A percentile compares a stretch with the other conserved stretches of the same genome.
These are phyloP conservation scores for Anolis carolinensis DNA, from an alignment of 2,113 vertebrate species.

Conservation along the genomic window DNA sequence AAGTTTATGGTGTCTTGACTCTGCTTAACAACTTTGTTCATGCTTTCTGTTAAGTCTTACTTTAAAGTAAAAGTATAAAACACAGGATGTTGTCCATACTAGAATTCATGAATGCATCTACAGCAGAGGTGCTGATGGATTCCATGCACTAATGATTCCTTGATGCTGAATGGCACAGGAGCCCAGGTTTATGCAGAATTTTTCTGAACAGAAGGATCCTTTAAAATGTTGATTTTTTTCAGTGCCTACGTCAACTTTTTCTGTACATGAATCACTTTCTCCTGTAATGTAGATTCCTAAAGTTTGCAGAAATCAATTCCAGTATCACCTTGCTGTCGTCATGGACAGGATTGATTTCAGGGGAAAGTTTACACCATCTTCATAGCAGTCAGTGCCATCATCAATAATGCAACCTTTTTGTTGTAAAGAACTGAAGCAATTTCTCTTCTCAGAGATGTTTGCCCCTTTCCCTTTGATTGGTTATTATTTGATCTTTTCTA, in stretches of 20 bases:
- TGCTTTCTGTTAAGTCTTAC: too few relatives aligned
- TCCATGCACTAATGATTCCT: background rate
- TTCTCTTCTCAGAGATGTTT: conserved; percentile 8
- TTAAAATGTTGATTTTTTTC: background rate
- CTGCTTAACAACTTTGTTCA: too few relatives aligned
- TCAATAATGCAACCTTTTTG: conserved; percentile 13
- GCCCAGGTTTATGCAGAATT: background rate
- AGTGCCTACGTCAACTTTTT: background rate
- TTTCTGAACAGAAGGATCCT: background rate
- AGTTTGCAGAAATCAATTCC: conserved; percentile 56
- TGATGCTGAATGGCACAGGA: background rate
- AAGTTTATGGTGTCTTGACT: too few relatives aligned
- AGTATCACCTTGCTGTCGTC: conserved; percentile 48
- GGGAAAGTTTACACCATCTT: conserved; percentile 57
- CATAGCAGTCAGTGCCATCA: conserved; percentile 47
- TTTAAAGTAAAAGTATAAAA: too few relatives aligned
- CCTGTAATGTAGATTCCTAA: conserved; percentile 17
- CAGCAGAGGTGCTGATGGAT: background rate
- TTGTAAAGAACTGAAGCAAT: conserved; percentile 10
- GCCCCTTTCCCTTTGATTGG: background rate
- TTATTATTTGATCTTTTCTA: conserved; percentile 25
- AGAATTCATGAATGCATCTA: background rate
- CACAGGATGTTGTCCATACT: too few relatives aligned
- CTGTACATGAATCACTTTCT: background rate
- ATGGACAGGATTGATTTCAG: conserved; percentile 45